Evolutionary conservation across 2,888 invertebrate species (phyloP).

Genomic region (Tiliacea citrago): DNA sequence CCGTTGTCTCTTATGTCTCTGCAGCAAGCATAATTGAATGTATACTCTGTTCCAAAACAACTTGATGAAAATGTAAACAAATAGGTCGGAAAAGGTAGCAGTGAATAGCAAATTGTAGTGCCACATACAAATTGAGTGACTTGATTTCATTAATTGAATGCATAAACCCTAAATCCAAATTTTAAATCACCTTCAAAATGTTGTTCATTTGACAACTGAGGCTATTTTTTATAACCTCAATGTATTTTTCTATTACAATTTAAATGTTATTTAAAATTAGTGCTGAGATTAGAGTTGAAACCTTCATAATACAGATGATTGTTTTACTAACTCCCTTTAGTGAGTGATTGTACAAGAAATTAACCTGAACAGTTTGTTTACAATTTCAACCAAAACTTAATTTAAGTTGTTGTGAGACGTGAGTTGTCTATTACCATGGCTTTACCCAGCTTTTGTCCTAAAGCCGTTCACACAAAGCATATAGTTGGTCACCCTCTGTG

Average conservation of each 20-base stretch:
- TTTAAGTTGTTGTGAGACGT: not conserved
- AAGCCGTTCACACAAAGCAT: not conserved
- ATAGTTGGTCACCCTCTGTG: not conserved
- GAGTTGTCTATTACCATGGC: not conserved
- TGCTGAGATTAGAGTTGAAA: not conserved
- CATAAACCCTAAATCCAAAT: not conserved
- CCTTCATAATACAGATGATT: not conserved
- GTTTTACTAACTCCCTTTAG: not conserved
- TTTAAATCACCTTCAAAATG: not conserved
- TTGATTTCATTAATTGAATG: not conserved
- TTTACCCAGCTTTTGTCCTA: not conserved
- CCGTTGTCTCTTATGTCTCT: not conserved
- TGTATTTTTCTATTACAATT: not conserved
- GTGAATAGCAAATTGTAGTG: not conserved
- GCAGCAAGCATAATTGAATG: not conserved
- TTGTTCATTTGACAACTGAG: not conserved
- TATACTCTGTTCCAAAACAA: not conserved
- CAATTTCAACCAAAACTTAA: constrained; percentile 4
- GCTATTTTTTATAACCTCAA: not conserved
- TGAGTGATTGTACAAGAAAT: not conserved
- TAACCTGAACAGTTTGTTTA: not conserved
- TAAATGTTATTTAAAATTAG: not conserved
- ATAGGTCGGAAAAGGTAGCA: not conserved
- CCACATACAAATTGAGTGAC: not conserved
- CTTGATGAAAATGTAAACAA: not conserved